A percentile compares a stretch with the other conserved stretches of the same genome.
Conservation (phyloP, 2,113 vertebrate genomes). For the Marmota flaviventris region DNA sequence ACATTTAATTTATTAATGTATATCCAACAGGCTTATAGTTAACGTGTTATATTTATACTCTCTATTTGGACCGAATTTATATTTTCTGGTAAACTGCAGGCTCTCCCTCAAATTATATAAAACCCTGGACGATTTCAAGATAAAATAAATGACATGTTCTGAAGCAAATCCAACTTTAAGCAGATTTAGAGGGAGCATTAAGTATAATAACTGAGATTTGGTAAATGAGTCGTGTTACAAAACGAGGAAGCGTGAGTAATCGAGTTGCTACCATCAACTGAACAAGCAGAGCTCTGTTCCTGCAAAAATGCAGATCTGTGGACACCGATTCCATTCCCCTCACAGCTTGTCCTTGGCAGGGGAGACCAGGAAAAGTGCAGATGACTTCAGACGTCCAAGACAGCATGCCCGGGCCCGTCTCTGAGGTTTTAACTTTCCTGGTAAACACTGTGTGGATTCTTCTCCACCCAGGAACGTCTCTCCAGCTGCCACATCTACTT, state of each 20-base stretch:
- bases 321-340: background rate
- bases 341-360: background rate
- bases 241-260: background rate
- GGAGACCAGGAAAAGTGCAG: background rate
- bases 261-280: rapidly evolving
- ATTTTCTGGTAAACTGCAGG: too few species aligned
- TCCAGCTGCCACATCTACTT: rapidly evolving
- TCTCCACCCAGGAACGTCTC: conserved; percentile 55
- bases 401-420: conserved; percentile 54
- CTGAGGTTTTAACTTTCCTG: background rate
- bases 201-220: background rate
- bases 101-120: background rate
- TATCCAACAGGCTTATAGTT: background rate
- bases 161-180: background rate
- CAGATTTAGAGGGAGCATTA: background rate
- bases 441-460: conserved; percentile 69
- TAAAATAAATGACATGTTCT: background rate
- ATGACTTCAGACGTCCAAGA: conserved; percentile 65
- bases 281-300: rapidly evolving
- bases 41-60: background rate
- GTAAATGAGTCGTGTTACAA: background rate
- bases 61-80: background rate
- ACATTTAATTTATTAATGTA: background rate
- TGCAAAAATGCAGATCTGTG: rapidly evolving
- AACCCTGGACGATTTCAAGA: background rate